Percentiles rank a stretch among this genome's conserved stretches.
phyloP scores from a whole-genome alignment of 1,140 invertebrate species.

The Drosophila biarmipes region DNA sequence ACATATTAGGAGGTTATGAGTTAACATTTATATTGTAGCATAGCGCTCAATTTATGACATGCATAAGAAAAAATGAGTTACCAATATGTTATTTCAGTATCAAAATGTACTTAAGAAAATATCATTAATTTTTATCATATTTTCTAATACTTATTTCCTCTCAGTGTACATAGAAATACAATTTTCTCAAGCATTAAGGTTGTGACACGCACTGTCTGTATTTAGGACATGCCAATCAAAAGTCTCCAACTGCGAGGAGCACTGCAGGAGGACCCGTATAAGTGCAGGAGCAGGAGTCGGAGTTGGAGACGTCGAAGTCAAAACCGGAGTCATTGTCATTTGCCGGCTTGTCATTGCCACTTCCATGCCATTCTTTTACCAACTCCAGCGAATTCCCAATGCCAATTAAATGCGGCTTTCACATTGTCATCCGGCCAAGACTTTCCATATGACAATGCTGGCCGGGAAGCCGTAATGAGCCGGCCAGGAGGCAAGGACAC shows the following conservation, averaged over 20 bases:
- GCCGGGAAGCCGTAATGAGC: conserved; percentile 62
- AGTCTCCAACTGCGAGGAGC: conserved; percentile 63
- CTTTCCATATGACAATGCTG: conserved; percentile 69
- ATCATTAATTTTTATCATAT: no score
- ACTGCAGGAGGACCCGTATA: conserved; percentile 23
- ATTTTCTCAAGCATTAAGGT: neutral
- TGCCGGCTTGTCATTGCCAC: conserved; percentile 52
- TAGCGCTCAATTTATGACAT: no score
- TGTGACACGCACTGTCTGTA: conserved; percentile 30
- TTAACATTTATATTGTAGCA: no score
- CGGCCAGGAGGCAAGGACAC: conserved; percentile 18
- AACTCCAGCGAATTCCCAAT: conserved; percentile 52
- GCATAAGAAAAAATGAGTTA: no score
- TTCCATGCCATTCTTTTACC: conserved; percentile 28
- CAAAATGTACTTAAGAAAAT: no score
- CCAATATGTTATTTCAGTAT: no score
- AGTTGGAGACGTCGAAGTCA: conserved; percentile 1
- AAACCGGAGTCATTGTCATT: conserved; percentile 57
- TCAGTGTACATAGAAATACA: neutral
- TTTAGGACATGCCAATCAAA: conserved; percentile 75
- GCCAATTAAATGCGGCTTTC: conserved; percentile 75
- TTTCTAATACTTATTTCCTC: neutral
- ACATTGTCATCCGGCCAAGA: conserved; percentile 60
- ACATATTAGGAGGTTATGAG: no score
- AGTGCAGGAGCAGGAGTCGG: conserved; percentile 10